Conservation (phyloP, 2,888 invertebrate genomes). For the Cabera pusaria region DNA sequence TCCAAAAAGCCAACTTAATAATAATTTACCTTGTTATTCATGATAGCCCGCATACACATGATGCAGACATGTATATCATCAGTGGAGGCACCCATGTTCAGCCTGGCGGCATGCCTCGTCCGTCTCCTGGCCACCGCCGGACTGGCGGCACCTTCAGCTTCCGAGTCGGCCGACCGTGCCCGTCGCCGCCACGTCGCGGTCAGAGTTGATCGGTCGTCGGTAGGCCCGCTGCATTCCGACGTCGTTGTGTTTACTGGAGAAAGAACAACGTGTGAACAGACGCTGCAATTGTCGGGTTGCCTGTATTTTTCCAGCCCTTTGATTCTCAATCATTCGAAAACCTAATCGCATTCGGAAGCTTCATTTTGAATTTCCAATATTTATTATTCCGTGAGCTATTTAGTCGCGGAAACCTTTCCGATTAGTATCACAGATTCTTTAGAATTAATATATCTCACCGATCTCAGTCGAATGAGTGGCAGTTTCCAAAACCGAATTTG, state of each 20-base stretch:
- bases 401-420: too few species aligned
- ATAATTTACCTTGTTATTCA: slow-evolving; percentile 98
- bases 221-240: slow-evolving; percentile 70
- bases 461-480: too few species aligned
- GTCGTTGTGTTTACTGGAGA: slow-evolving; percentile 65
- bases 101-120: slow-evolving; percentile 92
- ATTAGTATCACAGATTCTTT: too few species aligned
- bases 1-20: too few species aligned
- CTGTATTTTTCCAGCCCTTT: too few species aligned
- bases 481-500: too few species aligned
- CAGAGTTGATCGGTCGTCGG: slow-evolving; percentile 57
- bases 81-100: slow-evolving; percentile 97
- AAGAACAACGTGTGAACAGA: slow-evolving; percentile 2
- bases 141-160: slow-evolving; percentile 56
- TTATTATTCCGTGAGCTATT: too few species aligned
- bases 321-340: too few species aligned
- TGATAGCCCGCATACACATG: slow-evolving; percentile 99
- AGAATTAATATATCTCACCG: too few species aligned
- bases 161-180: slow-evolving; percentile 59
- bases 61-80: slow-evolving; percentile 99
- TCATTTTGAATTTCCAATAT: too few species aligned
- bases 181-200: slow-evolving; percentile 66
- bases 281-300: too few species aligned
- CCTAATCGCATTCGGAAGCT: too few species aligned
- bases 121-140: slow-evolving; percentile 83